Conservation (phyloP, 2,888 invertebrate species). For the Melinaea menophilus region DNA sequence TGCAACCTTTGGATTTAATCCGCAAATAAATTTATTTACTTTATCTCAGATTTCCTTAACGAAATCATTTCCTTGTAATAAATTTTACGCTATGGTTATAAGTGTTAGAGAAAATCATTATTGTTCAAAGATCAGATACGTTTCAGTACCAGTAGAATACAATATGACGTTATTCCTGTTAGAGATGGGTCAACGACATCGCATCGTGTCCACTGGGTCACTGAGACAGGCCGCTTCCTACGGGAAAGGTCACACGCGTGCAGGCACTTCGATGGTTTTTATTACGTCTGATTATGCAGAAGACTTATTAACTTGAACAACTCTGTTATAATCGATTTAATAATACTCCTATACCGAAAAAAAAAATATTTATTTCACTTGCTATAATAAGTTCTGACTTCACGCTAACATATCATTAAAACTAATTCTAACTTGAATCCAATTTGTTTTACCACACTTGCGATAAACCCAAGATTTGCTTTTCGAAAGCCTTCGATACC, state of each 20-base stretch:
- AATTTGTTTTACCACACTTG: constrained; percentile 27
- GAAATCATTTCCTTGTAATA: no score
- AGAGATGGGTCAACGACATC: constrained; percentile 29
- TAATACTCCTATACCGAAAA: no score
- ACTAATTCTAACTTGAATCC: constrained; percentile 20
- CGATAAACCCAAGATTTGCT: constrained; percentile 30
- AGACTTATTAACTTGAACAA: not conserved
- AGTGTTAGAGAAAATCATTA: not conserved
- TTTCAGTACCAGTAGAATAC: constrained; percentile 8
- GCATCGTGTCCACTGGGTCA: constrained; percentile 59
- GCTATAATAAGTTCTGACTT: no score
- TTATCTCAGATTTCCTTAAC: not conserved
- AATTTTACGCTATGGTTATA: not conserved
- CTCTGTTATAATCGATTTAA: no score
- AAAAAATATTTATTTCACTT: no score
- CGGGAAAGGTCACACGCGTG: constrained; percentile 56
- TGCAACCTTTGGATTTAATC: constrained; percentile 19
- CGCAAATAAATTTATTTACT: not conserved
- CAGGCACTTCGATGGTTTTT: constrained; percentile 22
- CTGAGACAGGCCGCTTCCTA: constrained; percentile 63
- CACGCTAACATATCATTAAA: constrained; percentile 1
- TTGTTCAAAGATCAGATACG: not conserved
- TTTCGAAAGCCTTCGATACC: constrained; percentile 27
- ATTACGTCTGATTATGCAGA: constrained; percentile 1
- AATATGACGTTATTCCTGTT: constrained; percentile 13